phyloP scores from a whole-genome alignment of 2,888 invertebrate species.

The Yponomeuta sedellus region DNA sequence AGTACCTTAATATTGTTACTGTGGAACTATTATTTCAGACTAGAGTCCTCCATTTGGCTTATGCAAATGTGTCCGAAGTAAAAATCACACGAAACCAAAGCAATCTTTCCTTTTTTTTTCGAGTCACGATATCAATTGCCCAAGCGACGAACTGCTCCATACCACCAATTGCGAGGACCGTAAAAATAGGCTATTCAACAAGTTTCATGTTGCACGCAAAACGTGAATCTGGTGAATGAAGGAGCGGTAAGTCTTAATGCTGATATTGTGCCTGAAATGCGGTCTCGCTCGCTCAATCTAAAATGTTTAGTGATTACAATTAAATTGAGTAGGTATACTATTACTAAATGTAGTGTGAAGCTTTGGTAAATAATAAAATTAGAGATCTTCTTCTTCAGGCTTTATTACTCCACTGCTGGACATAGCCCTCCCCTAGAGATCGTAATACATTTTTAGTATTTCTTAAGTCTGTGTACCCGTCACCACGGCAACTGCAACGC shows the following conservation, averaged over 20 bases:
- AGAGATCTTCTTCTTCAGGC: too few species aligned
- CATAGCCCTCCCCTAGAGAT: too few species aligned
- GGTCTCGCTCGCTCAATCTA: too few species aligned
- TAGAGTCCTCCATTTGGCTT: constrained; percentile 32
- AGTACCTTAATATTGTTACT: not conserved
- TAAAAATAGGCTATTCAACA: constrained; percentile 25
- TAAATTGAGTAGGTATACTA: too few species aligned
- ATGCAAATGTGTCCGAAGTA: constrained; percentile 37
- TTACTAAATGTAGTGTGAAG: too few species aligned
- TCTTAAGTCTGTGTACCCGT: too few species aligned
- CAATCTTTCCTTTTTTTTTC: not conserved
- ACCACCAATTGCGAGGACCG: constrained; percentile 9
- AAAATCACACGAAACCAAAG: constrained; percentile 32
- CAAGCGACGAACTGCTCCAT: not conserved
- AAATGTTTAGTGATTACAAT: too few species aligned
- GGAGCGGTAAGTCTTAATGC: not conserved
- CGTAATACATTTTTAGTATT: too few species aligned
- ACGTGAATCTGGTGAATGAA: not conserved
- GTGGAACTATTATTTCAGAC: constrained; percentile 5
- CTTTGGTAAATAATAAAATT: too few species aligned
- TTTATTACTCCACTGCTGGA: too few species aligned
- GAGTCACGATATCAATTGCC: constrained; percentile 12
- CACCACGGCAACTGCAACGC: too few species aligned
- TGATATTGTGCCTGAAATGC: too few species aligned
- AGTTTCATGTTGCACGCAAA: constrained; percentile 19